Percentiles rank a stretch among this genome's conserved stretches.
These are phyloP conservation scores for Ophraella communa DNA, from an alignment of 2,888 invertebrate genomes.

Conservation along the genomic window DNA sequence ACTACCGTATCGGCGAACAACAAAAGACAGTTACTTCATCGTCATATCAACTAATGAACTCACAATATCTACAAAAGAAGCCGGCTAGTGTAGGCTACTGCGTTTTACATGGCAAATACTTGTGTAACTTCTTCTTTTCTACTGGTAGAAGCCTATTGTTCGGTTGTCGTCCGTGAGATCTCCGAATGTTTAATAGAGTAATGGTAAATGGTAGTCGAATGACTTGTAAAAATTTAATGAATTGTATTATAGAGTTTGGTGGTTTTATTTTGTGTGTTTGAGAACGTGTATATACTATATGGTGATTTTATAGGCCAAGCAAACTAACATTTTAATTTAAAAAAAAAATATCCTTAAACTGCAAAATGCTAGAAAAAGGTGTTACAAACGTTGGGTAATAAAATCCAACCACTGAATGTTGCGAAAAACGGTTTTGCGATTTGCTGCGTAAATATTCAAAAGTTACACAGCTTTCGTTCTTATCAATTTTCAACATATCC, in stretches of 20 bases:
- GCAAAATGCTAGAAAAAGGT: no score
- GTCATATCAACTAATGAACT: conserved; percentile 53
- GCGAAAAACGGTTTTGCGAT: no score
- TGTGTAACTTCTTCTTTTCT: conserved; percentile 26
- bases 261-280: background rate
- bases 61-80: conserved; percentile 50
- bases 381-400: no score
- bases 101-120: conserved; percentile 38
- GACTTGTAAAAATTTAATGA: conserved; percentile 18
- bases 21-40: conserved; percentile 35
- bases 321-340: no score
- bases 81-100: conserved; percentile 47
- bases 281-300: no score
- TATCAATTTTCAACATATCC: no score
- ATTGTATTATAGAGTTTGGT: background rate
- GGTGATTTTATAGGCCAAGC: no score
- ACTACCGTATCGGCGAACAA: conserved; percentile 43
- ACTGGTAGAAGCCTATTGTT: conserved; percentile 22
- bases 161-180: conserved; percentile 19
- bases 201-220: conserved; percentile 19
- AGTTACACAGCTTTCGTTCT: no score
- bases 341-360: no score
- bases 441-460: no score
- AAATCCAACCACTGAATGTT: no score
- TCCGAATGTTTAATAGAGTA: conserved; percentile 21